Evolutionary conservation across 2,113 vertebrate genomes (phyloP), one percentile per base, ranked within the genome.

Genomic region (Odontesthes bonariensis): DNA sequence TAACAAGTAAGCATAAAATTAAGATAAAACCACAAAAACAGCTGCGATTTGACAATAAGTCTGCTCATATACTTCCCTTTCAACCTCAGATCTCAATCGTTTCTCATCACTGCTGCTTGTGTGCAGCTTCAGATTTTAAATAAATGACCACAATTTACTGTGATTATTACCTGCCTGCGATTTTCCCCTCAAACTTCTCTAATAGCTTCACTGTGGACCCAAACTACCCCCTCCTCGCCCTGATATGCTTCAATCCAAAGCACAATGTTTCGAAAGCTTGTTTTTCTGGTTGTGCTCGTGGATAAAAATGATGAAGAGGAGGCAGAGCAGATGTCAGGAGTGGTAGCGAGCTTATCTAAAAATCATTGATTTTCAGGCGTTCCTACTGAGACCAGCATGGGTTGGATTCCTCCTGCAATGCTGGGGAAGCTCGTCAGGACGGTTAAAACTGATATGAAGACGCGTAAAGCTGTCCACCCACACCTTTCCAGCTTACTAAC

Each of bases 341-440:
- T 63, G 77, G 83, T 82, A 57, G 75, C 42, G 17, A 82, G 53
- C 82, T 81, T 70, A 82, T 84, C 70, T 72, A 57, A 88, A 88
- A 83, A 73, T 78, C 77, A 85, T 85, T 73, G 90, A 90, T 89
- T 86, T 88, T 47, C 69, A 85, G 79, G 38, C 56, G 19, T 64
- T 83, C 79, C 76, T 38, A 35, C 80, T 8, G 71, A 44, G 75
- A 58, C 81, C 35, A 33, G 66, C 59, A 7, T 40, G 0, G 51
- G 52, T 66, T 61, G 56, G 68, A 61, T 71, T 81, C 63, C 63
- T 59, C 52, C 58, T 75, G 62, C 5, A 10, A 72, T 59, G 75
- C 53, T 40, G 52, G 62, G 58, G 68, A 77, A 83, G 73, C 64
- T 70, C 84, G 84, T 89, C 83, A 81, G 73, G 54, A 40, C 31